Conservation (phyloP, 37 sponge, comb jelly and placozoan species). For the Cladorhizidae sp. region DNA sequence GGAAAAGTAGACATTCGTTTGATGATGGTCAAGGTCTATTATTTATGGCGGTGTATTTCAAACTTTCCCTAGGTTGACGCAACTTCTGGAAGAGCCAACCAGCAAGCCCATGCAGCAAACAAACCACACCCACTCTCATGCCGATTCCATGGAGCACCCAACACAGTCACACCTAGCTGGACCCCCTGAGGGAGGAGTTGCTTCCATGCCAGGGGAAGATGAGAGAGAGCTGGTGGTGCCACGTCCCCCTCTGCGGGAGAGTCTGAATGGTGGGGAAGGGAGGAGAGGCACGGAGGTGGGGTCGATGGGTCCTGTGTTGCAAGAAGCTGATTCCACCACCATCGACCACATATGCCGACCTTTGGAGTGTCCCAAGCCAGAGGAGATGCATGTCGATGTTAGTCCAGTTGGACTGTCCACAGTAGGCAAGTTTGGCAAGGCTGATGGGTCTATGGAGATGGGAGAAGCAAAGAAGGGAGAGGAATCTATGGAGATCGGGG, state of each 20-base stretch:
- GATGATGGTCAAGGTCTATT: neutral
- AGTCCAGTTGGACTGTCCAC: no score
- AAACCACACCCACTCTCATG: slow-evolving; percentile 8
- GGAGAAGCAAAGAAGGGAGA: neutral
- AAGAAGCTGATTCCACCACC: slow-evolving; percentile 83
- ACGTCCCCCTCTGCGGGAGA: neutral
- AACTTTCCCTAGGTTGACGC: slow-evolving; percentile 8
- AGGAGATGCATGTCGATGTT: no score
- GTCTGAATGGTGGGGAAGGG: neutral
- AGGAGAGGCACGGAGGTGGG: slow-evolving; percentile 9
- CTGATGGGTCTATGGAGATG: neutral
- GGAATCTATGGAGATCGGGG: neutral
- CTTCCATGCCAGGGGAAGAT: neutral
- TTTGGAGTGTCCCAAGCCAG: no score
- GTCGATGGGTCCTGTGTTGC: slow-evolving; percentile 29
- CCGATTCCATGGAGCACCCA: neutral
- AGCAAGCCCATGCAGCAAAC: neutral
- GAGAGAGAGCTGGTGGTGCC: neutral
- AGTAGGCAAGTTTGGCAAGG: neutral
- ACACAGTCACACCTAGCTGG: neutral
- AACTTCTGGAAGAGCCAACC: slow-evolving; percentile 26
- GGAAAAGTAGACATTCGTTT: no score
- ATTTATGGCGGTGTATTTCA: neutral
- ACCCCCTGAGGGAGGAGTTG: neutral
- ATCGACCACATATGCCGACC: neutral